Percentiles rank a stretch among this genome's conserved stretches.
Evolutionary conservation across 2,113 vertebrate species (phyloP).

Genomic region (Drymodes brunneopygia): DNA sequence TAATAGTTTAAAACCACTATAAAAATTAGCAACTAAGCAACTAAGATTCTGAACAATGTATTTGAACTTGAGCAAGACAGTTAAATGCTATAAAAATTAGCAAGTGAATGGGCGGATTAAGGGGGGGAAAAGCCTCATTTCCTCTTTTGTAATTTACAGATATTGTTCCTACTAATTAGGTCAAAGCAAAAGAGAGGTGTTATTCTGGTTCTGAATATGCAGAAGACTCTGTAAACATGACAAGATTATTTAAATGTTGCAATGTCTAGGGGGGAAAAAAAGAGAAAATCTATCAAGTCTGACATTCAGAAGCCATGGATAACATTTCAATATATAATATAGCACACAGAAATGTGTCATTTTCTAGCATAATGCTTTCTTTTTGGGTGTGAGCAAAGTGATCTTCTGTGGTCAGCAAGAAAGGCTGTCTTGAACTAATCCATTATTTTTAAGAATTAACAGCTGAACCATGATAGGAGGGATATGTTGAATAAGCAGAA

Average conservation of each 20-base stretch:
- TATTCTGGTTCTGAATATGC: not conserved
- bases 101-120: not conserved
- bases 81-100: not conserved
- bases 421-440: not conserved
- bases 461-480: not conserved
- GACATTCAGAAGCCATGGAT: not conserved
- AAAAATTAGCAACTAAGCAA: not conserved
- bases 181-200: not conserved
- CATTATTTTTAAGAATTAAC: not conserved
- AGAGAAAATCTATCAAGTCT: not conserved
- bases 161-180: not conserved
- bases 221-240: not conserved
- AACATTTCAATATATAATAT: not conserved
- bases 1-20: not conserved
- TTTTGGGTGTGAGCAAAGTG: not conserved
- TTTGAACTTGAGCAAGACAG: not conserved
- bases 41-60: not conserved
- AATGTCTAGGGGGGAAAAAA: fast-evolving
- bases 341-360: not conserved
- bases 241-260: not conserved
- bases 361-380: not conserved
- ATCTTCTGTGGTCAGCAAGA: not conserved
- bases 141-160: not conserved
- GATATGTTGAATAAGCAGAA: not conserved
- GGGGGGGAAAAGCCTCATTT: not conserved